Percentiles rank a stretch among this genome's conserved stretches.
These are phyloP conservation scores for Coelinius sp. DNA, from an alignment of 2,888 invertebrate species.

Conservation along the genomic window DNA sequence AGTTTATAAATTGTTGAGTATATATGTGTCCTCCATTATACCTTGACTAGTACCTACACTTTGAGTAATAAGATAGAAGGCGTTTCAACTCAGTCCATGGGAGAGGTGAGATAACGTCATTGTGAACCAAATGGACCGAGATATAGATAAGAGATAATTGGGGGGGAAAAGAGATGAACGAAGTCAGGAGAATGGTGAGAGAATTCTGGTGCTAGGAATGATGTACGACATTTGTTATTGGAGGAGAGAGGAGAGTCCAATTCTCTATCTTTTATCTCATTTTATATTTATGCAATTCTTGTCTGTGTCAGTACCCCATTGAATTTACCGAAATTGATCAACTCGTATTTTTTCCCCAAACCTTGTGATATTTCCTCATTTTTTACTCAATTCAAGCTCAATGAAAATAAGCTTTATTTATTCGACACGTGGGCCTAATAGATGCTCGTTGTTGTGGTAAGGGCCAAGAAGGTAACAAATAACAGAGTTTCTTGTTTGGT, in stretches of 20 bases:
- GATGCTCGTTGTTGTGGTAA: slow-evolving; percentile 39
- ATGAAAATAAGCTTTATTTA: slow-evolving; percentile 48
- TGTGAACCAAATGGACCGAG: slow-evolving; percentile 69
- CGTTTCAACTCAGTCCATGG: slow-evolving; percentile 55
- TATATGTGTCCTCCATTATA: slow-evolving; percentile 16
- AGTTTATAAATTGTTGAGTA: not conserved
- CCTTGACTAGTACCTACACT: slow-evolving; percentile 57
- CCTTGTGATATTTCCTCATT: not conserved
- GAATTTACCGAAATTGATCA: slow-evolving; percentile 32
- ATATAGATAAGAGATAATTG: slow-evolving; percentile 71
- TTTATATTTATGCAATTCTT: slow-evolving; percentile 32
- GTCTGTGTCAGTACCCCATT: slow-evolving; percentile 35
- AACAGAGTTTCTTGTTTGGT: slow-evolving; percentile 47
- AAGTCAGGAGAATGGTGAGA: no score
- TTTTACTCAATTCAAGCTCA: no score
- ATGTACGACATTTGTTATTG: slow-evolving; percentile 67
- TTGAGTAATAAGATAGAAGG: slow-evolving; percentile 69
- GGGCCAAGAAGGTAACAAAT: slow-evolving; percentile 46
- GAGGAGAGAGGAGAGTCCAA: slow-evolving; percentile 55
- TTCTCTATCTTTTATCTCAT: slow-evolving; percentile 37
- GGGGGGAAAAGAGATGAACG: slow-evolving; percentile 51
- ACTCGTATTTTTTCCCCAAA: not conserved
- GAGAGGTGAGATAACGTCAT: slow-evolving; percentile 66
- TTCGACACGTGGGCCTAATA: slow-evolving; percentile 51
- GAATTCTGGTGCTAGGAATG: slow-evolving; percentile 51